Evolutionary conservation across 2,797 vertebrate genomes (phyloP).

Genomic region (Xiphophorus birchmanni): DNA sequence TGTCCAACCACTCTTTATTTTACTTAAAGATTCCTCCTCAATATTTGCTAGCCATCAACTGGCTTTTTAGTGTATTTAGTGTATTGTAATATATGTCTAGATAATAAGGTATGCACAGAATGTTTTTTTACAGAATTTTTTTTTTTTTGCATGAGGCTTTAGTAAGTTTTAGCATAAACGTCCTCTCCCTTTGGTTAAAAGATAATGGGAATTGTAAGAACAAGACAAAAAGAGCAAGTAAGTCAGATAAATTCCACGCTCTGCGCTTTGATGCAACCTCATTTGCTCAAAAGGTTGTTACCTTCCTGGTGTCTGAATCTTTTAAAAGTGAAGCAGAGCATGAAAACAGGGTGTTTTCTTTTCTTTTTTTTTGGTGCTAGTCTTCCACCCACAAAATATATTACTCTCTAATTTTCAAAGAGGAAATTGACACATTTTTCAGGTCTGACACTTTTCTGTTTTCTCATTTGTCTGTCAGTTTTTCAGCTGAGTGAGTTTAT

Average conservation of each 20-base stretch:
- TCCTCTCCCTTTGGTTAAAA: not conserved
- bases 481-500: constrained; percentile 63
- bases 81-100: not conserved
- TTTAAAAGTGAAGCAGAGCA: constrained; percentile 43
- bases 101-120: not conserved
- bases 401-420: constrained; percentile 50
- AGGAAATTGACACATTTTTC: constrained; percentile 67
- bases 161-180: not conserved
- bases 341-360: constrained; percentile 30
- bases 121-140: not conserved
- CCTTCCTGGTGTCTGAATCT: constrained; percentile 5
- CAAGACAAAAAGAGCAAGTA: not conserved
- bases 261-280: constrained; percentile 10
- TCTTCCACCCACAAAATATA: constrained; percentile 62
- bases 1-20: not conserved
- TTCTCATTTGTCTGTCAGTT: constrained; percentile 72
- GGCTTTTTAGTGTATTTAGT: not conserved
- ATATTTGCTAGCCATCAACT: not conserved
- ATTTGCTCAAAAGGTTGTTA: constrained; percentile 5
- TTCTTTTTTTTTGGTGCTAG: constrained; percentile 8
- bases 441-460: constrained; percentile 57
- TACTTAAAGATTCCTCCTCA: not conserved
- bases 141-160: not conserved
- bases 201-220: not conserved
- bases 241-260: constrained; percentile 9